These are phyloP conservation scores for Oeneis ivallda DNA, from an alignment of 2,888 invertebrate species.

Conservation along the genomic window DNA sequence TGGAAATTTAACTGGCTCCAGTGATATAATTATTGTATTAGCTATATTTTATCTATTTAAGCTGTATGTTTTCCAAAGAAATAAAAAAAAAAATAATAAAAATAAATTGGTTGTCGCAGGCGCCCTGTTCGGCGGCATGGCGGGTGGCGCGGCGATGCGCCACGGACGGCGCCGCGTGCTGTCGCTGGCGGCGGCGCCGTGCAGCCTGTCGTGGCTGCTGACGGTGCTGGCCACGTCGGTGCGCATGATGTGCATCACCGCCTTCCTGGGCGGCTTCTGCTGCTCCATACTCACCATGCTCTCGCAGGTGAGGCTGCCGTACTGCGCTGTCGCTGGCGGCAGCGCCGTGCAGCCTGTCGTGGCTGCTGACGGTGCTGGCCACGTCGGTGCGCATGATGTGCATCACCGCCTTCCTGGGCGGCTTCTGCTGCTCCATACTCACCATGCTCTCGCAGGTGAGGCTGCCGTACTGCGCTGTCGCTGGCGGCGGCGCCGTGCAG, in stretches of 20 bases:
- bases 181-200: conserved; percentile 87
- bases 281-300: conserved; percentile 89
- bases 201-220: conserved; percentile 90
- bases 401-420: conserved; percentile 91
- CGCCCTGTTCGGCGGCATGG: conserved; percentile 88
- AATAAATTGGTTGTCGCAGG: conserved; percentile 59
- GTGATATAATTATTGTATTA: too few species aligned
- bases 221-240: conserved; percentile 90
- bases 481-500: too few species aligned
- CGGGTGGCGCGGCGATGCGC: conserved; percentile 87
- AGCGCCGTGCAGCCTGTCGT: conserved; percentile 88
- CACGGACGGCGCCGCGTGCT: conserved; percentile 86
- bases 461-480: conserved; percentile 83
- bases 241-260: conserved; percentile 90
- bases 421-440: conserved; percentile 89
- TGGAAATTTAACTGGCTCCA: too few species aligned
- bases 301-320: conserved; percentile 87
- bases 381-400: conserved; percentile 90
- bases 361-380: conserved; percentile 90
- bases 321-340: conserved; percentile 86
- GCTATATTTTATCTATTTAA: too few species aligned
- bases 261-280: conserved; percentile 92
- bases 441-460: conserved; percentile 88
- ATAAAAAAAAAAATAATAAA: too few species aligned
- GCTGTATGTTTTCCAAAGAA: too few species aligned